A percentile compares a stretch with the other conserved stretches of the same genome.
phyloP scores from a whole-genome alignment of 1,140 invertebrate species.

The Planococcus citri region DNA sequence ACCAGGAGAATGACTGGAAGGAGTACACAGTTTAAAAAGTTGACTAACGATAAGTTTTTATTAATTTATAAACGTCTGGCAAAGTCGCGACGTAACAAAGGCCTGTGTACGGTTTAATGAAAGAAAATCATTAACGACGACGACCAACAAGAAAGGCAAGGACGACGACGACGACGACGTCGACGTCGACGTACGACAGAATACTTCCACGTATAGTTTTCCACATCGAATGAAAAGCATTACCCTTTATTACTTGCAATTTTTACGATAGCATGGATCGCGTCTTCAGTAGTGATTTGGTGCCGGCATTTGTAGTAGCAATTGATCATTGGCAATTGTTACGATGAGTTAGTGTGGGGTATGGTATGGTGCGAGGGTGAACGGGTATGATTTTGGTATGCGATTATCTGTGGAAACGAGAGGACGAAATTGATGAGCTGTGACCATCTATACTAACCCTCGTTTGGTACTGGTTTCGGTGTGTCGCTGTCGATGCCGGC shows the following conservation, averaged over 20 bases:
- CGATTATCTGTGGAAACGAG: neutral
- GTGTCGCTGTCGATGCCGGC: too few relatives aligned
- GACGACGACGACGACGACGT: too few relatives aligned
- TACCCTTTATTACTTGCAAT: conserved; percentile 7
- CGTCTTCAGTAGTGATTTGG: neutral
- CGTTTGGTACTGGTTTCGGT: neutral
- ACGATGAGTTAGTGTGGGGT: neutral
- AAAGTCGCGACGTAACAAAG: too few relatives aligned
- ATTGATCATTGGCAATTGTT: conserved; percentile 7
- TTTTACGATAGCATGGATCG: neutral
- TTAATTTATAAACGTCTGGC: too few relatives aligned
- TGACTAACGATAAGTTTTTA: too few relatives aligned
- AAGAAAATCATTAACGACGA: too few relatives aligned
- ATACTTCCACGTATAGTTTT: neutral
- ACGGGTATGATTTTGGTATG: neutral
- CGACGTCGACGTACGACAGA: too few relatives aligned
- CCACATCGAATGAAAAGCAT: neutral
- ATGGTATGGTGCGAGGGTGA: neutral
- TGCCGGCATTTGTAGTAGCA: conserved; percentile 1
- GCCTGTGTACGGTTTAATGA: too few relatives aligned
- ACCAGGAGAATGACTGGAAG: too few relatives aligned
- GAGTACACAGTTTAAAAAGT: too few relatives aligned
- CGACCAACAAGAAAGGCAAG: too few relatives aligned
- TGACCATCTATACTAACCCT: neutral
- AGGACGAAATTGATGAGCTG: neutral